Evolutionary conservation across 2,113 vertebrate genomes (phyloP).

Genomic region (Phalacrocorax carbo): DNA sequence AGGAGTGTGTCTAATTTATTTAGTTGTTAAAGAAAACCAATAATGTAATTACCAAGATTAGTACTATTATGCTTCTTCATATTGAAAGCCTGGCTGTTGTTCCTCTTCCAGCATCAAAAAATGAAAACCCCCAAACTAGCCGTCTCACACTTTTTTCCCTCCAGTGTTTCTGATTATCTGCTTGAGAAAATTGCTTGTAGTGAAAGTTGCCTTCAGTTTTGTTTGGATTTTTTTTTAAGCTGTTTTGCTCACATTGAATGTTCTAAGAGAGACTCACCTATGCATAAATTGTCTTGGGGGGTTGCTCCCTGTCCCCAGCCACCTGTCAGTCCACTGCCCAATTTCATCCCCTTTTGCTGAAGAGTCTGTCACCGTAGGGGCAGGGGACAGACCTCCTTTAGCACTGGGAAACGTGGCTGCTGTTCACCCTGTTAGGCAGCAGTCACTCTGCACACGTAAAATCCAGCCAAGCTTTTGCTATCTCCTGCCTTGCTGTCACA

Average conservation of each 20-base stretch:
- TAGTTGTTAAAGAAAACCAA: background rate
- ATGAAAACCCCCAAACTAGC: background rate
- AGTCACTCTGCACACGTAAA: background rate
- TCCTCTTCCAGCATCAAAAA: background rate
- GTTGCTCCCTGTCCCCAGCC: background rate
- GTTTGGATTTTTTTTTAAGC: too few relatives aligned
- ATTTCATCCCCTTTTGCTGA: background rate
- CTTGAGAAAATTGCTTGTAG: background rate
- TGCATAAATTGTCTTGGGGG: background rate
- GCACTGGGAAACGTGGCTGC: accelerated
- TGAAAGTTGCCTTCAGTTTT: background rate
- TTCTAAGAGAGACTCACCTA: background rate
- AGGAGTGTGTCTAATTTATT: background rate
- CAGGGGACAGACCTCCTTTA: background rate
- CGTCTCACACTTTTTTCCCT: background rate
- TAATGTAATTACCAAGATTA: background rate
- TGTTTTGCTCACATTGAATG: background rate
- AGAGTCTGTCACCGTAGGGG: background rate
- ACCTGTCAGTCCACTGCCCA: background rate
- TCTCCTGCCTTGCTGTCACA: background rate
- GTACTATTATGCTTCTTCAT: background rate
- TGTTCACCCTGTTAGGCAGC: background rate
- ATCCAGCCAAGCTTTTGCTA: background rate
- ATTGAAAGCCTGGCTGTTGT: background rate
- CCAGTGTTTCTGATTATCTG: background rate